Conservation (phyloP, 2,888 invertebrate genomes). For the Urechis unicinctus region DNA sequence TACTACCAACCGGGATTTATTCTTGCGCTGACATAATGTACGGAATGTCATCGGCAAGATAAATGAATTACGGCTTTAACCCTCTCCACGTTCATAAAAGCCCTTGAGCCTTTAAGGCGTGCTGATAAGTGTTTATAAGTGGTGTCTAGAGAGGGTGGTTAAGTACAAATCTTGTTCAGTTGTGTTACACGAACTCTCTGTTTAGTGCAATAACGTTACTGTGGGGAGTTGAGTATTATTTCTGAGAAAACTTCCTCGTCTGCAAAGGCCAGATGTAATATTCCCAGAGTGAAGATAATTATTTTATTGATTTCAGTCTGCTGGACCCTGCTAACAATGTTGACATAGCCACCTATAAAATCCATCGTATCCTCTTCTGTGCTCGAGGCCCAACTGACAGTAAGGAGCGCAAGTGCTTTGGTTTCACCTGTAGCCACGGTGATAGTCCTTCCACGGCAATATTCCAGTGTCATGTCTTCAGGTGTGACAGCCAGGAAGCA, state of each 20-base stretch:
- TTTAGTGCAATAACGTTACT: too few species aligned
- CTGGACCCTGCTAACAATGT: conserved; percentile 74
- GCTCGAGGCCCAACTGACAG: conserved; percentile 76
- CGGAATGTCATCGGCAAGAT: too few species aligned
- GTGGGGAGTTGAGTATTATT: background rate
- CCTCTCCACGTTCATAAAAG: too few species aligned
- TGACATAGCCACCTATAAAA: conserved; percentile 81
- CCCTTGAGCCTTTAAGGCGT: too few species aligned
- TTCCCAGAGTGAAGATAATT: too few species aligned
- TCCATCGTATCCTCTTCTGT: conserved; percentile 89
- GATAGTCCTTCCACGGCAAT: conserved; percentile 80
- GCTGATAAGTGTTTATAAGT: too few species aligned
- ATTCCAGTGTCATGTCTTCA: conserved; percentile 95
- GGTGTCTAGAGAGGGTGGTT: too few species aligned
- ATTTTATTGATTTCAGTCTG: conserved; percentile 48
- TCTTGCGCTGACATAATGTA: too few species aligned
- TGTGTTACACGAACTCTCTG: too few species aligned
- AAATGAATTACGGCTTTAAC: too few species aligned
- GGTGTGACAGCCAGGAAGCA: conserved; percentile 89
- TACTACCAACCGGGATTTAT: too few species aligned
- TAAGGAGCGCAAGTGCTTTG: conserved; percentile 87
- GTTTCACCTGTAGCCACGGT: conserved; percentile 94
- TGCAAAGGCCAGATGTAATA: background rate
- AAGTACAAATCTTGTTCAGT: too few species aligned
- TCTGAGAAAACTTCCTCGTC: background rate